Evolutionary conservation across 2,888 invertebrate genomes (phyloP).

Genomic region (Hyppa rectilinea): DNA sequence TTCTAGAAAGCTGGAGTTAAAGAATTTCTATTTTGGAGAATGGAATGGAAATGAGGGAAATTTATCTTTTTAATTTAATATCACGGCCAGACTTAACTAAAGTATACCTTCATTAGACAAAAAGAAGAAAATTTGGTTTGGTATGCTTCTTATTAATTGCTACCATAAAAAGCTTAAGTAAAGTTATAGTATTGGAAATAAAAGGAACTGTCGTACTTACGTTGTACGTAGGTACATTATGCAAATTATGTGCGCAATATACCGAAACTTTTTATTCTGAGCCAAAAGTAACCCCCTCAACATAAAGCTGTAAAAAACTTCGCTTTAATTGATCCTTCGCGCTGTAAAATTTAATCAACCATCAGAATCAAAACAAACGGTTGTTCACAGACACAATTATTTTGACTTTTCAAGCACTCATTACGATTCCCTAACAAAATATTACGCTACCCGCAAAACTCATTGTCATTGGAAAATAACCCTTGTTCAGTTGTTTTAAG

Average conservation of each 20-base stretch:
- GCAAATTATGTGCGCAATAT: not conserved
- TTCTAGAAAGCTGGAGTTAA: not conserved
- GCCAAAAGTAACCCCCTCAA: not conserved
- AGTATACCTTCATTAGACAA: no score
- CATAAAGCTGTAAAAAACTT: slow-evolving; percentile 11
- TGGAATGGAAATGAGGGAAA: slow-evolving; percentile 17
- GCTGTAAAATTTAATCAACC: slow-evolving; percentile 50
- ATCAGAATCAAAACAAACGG: slow-evolving; percentile 63
- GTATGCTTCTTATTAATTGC: not conserved
- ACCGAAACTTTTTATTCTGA: not conserved
- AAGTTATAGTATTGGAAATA: not conserved
- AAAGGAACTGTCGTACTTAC: not conserved
- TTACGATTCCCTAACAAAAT: slow-evolving; percentile 55
- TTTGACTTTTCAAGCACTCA: slow-evolving; percentile 63
- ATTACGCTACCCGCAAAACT: not conserved
- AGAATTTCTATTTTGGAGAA: not conserved
- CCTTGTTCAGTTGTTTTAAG: slow-evolving; percentile 51
- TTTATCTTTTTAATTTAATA: slow-evolving; percentile 30
- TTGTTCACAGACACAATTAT: slow-evolving; percentile 62
- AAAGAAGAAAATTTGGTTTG: no score
- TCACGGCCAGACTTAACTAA: not conserved
- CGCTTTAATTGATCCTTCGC: slow-evolving; percentile 30
- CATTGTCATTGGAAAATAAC: slow-evolving; percentile 25
- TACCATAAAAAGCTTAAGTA: not conserved
- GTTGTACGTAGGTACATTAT: not conserved